phyloP scores from a whole-genome alignment of 2,888 invertebrate genomes.

The Drosophila incognita region DNA sequence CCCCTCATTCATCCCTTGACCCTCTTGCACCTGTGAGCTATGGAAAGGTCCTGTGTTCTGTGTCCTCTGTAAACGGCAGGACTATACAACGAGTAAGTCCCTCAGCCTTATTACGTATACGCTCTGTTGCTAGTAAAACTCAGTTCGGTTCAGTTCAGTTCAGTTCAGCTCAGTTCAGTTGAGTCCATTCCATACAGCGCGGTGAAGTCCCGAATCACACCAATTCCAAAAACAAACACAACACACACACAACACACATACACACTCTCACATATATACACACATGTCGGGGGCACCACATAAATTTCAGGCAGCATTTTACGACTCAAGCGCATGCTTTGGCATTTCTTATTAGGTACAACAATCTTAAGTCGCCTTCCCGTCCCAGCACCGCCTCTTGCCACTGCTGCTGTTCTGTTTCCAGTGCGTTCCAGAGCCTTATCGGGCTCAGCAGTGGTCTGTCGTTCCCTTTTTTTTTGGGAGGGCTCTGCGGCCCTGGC shows the following conservation, averaged over 20 bases:
- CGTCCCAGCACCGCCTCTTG: background rate
- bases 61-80: conserved; percentile 13
- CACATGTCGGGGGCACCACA: conserved; percentile 43
- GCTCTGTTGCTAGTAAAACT: conserved; percentile 24
- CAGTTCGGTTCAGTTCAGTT: conserved; percentile 27
- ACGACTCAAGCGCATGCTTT: conserved; percentile 74
- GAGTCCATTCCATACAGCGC: conserved; percentile 22
- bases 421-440: conserved; percentile 30
- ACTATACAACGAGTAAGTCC: conserved; percentile 22
- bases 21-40: background rate
- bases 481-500: conserved; percentile 27
- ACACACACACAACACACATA: conserved; percentile 10
- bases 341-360: conserved; percentile 77
- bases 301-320: conserved; percentile 76
- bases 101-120: conserved; percentile 26
- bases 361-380: conserved; percentile 39
- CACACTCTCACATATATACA: conserved; percentile 22
- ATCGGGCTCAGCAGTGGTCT: conserved; percentile 41
- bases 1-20: background rate
- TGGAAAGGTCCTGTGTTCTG: background rate
- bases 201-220: conserved; percentile 16
- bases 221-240: conserved; percentile 23
- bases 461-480: conserved; percentile 1
- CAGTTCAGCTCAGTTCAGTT: conserved; percentile 27
- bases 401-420: background rate